phyloP scores from a whole-genome alignment of 2,797 vertebrate genomes.

The Liparis tanakae region DNA sequence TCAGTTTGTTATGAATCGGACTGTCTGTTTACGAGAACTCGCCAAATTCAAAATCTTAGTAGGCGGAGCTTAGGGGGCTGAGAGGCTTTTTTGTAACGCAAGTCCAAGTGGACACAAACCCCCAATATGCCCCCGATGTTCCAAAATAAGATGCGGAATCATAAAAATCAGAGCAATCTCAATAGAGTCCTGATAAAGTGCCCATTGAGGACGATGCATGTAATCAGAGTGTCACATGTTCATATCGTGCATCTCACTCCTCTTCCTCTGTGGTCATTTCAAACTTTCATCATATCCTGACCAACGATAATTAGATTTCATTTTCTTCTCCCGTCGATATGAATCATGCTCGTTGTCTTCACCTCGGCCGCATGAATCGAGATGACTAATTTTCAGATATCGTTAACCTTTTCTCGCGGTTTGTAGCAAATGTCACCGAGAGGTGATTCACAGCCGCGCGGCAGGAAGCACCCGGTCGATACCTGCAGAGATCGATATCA shows the following conservation, averaged over 20 bases:
- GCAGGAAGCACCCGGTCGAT: conserved; percentile 47
- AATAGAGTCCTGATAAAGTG: background rate
- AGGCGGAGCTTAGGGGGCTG: too few species aligned
- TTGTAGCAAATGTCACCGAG: conserved; percentile 69
- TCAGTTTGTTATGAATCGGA: too few species aligned
- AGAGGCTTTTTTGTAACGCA: too few species aligned
- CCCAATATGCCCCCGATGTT: too few species aligned
- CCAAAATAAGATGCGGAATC: too few species aligned
- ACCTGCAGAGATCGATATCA: conserved; percentile 38
- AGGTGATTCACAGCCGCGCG: conserved; percentile 34
- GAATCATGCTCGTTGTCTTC: conserved; percentile 28
- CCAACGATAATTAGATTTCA: conserved; percentile 9
- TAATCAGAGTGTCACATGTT: background rate
- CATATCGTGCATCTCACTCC: background rate
- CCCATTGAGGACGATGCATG: background rate
- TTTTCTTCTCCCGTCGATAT: conserved; percentile 3
- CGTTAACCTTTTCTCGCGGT: conserved; percentile 76
- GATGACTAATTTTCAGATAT: conserved; percentile 46
- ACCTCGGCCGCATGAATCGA: conserved; percentile 30
- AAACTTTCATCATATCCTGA: conserved; percentile 6
- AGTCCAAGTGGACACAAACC: too few species aligned
- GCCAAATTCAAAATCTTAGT: too few species aligned
- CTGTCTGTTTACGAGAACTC: too few species aligned
- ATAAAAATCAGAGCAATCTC: background rate
- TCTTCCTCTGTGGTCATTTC: background rate